Percentiles rank a stretch among this genome's conserved stretches.
Conservation (phyloP, 2,113 vertebrate species). For the Brachyhypopomus occidentalis region DNA sequence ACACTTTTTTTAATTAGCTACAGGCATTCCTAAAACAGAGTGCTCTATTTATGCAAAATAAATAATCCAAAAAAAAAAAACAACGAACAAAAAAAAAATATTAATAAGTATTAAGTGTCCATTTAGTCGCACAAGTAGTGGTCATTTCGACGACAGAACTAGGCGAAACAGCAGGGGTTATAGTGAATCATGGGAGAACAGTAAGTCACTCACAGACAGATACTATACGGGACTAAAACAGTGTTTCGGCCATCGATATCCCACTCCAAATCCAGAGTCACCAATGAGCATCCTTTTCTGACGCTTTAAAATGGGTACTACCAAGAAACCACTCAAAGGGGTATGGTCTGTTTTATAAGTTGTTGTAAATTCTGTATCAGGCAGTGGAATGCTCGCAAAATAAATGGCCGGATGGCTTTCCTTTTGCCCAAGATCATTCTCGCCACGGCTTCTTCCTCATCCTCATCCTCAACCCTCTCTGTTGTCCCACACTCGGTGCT, state of each 20-base stretch:
- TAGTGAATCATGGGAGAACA: constrained; percentile 53
- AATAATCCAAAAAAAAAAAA: constrained; percentile 48
- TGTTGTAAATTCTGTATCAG: constrained; percentile 51
- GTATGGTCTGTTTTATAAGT: constrained; percentile 14
- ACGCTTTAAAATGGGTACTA: constrained; percentile 33
- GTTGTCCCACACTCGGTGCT: constrained; percentile 8
- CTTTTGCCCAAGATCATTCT: constrained; percentile 42
- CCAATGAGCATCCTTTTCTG: constrained; percentile 38
- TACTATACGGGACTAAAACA: constrained; percentile 55
- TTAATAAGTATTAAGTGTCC: constrained; percentile 46
- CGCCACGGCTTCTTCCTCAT: constrained; percentile 34
- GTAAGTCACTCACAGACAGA: constrained; percentile 57
- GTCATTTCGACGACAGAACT: constrained; percentile 38
- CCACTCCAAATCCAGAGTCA: constrained; percentile 39
- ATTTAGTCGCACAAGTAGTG: constrained; percentile 46
- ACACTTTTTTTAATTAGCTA: constrained; percentile 48
- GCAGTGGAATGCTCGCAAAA: constrained; percentile 58
- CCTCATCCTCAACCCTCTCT: constrained; percentile 35
- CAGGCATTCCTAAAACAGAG: constrained; percentile 60
- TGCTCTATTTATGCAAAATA: constrained; percentile 60
- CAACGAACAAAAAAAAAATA: constrained; percentile 38
- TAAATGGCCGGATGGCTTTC: constrained; percentile 48
- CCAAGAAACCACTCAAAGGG: constrained; percentile 33
- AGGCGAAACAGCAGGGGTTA: constrained; percentile 47
- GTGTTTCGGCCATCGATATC: constrained; percentile 45